Conservation (phyloP, 2,113 vertebrate species). For the Pachypanchax playfairii region DNA sequence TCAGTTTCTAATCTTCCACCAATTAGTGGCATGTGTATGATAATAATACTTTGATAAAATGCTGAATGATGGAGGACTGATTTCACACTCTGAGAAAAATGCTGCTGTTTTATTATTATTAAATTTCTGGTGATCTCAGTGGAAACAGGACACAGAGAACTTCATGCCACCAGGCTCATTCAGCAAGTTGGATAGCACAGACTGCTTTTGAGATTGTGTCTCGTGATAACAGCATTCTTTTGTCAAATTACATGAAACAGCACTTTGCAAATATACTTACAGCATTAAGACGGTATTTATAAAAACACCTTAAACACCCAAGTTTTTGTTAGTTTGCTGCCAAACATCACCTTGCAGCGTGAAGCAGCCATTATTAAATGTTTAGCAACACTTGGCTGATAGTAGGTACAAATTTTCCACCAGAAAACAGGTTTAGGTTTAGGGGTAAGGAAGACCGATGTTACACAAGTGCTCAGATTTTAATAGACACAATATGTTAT, state of each 20-base stretch:
- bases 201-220: neutral
- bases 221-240: conserved; percentile 11
- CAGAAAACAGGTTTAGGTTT: conserved; percentile 20
- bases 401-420: conserved; percentile 25
- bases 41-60: neutral
- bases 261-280: neutral
- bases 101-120: neutral
- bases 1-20: conserved; percentile 1
- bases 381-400: conserved; percentile 16
- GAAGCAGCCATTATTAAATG: conserved; percentile 10
- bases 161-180: neutral
- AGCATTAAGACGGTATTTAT: conserved; percentile 16
- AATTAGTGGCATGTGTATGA: neutral
- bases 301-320: conserved; percentile 15
- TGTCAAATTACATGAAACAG: conserved; percentile 24
- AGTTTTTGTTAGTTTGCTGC: conserved; percentile 8
- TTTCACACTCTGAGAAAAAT: conserved; percentile 7
- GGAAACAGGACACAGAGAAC: neutral
- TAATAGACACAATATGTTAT: conserved; percentile 2
- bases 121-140: neutral
- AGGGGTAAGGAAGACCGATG: conserved; percentile 10
- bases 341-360: conserved; percentile 13
- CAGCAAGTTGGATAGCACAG: conserved; percentile 2
- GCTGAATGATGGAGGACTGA: neutral
- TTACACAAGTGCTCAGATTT: conserved; percentile 6